phyloP scores from a whole-genome alignment of 2,888 invertebrate genomes.

The Darwinula stevensoni region DNA sequence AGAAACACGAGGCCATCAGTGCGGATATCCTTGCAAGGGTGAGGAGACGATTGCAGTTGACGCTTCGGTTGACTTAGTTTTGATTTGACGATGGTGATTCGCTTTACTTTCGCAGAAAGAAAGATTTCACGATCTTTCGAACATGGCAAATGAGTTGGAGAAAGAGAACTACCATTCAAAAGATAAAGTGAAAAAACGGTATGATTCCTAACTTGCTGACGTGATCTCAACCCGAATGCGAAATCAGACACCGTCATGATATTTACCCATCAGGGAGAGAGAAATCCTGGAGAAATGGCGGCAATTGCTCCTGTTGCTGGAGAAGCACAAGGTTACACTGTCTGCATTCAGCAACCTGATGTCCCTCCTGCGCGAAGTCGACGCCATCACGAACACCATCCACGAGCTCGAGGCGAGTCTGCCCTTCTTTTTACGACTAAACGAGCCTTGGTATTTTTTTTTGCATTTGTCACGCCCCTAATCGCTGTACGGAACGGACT shows the following conservation, averaged over 20 bases:
- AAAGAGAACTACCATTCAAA: conserved; percentile 71
- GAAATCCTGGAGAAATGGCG: conserved; percentile 66
- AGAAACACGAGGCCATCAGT: conserved; percentile 92
- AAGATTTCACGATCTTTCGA: conserved; percentile 68
- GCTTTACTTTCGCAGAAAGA: conserved; percentile 28
- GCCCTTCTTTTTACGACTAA: not conserved
- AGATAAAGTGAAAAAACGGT: conserved; percentile 30
- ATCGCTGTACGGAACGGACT: not conserved
- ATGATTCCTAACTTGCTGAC: conserved; percentile 1
- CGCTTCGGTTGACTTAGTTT: not conserved
- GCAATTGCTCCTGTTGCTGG: conserved; percentile 45
- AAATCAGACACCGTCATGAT: no score
- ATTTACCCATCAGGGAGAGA: conserved; percentile 33
- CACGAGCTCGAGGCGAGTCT: conserved; percentile 41
- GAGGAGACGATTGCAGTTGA: conserved; percentile 10
- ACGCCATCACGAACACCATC: conserved; percentile 53
- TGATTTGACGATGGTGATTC: not conserved
- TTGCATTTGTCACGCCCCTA: not conserved
- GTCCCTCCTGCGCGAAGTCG: conserved; percentile 65
- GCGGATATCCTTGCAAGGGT: conserved; percentile 75
- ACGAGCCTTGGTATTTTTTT: conserved; percentile 10
- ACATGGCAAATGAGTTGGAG: conserved; percentile 73
- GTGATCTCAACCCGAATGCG: no score
- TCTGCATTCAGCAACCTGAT: conserved; percentile 52
- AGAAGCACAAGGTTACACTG: conserved; percentile 45